A percentile compares a stretch with the other conserved stretches of the same genome.
These are phyloP conservation scores for Hydrocynus forskahlii DNA, from an alignment of 2,797 vertebrate genomes.

Conservation along the genomic window DNA sequence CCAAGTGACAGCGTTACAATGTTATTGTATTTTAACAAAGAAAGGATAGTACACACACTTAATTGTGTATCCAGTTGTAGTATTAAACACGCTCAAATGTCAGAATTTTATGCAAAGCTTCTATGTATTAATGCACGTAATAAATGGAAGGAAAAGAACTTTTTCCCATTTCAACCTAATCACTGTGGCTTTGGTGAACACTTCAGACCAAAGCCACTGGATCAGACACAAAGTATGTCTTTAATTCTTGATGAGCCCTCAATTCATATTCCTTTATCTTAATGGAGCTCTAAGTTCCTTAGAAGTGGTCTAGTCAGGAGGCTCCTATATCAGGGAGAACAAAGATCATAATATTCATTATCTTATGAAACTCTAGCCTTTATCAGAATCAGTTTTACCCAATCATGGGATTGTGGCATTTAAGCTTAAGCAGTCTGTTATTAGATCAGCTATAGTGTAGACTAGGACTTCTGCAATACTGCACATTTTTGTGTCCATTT, in stretches of 20 bases:
- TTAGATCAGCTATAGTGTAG: too few species aligned
- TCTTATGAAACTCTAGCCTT: background rate
- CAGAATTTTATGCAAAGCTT: background rate
- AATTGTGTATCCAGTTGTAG: background rate
- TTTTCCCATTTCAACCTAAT: background rate
- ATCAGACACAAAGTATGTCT: background rate
- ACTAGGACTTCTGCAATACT: background rate
- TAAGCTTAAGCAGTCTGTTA: background rate
- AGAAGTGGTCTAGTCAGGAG: slow-evolving; percentile 1
- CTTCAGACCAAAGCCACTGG: background rate
- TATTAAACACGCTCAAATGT: too few species aligned
- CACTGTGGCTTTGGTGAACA: background rate
- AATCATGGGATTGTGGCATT: background rate
- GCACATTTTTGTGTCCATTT: background rate
- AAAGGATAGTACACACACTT: too few species aligned
- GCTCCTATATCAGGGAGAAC: background rate
- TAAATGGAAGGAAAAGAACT: background rate
- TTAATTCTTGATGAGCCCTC: background rate
- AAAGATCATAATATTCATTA: background rate
- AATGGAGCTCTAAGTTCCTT: background rate
- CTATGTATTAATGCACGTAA: background rate
- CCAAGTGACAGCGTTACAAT: too few species aligned
- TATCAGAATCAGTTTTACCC: background rate
- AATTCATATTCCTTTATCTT: slow-evolving; percentile 14
- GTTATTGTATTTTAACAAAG: too few species aligned